Conservation (phyloP, 2,113 vertebrate species). For the Illadopsis cleaveri region DNA sequence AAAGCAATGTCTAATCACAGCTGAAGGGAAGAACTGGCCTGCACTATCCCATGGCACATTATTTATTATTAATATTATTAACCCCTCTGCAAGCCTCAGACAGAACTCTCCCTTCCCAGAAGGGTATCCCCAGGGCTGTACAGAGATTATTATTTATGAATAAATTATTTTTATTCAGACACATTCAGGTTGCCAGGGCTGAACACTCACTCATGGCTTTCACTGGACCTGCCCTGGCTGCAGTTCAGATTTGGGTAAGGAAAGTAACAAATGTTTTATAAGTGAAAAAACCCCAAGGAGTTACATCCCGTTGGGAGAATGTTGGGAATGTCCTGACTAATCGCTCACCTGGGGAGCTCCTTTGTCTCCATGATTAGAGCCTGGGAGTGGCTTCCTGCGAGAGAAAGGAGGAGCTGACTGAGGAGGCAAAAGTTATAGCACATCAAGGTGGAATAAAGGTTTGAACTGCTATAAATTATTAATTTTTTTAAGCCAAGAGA, state of each 20-base stretch:
- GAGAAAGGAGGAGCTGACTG: neutral
- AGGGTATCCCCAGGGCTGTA: neutral
- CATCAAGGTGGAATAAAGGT: neutral
- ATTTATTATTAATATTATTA: neutral
- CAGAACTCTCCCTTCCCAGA: neutral
- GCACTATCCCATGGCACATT: neutral
- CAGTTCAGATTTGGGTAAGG: neutral
- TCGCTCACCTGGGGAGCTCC: neutral
- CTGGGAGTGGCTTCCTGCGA: neutral
- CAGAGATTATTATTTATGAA: neutral
- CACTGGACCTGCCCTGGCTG: neutral
- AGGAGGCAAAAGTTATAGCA: neutral
- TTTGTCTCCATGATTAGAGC: neutral
- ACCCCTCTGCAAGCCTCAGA: neutral
- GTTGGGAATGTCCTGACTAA: neutral
- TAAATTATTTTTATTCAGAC: neutral
- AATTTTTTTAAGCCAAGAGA: neutral
- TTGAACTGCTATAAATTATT: neutral
- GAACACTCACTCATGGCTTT: rapidly evolving
- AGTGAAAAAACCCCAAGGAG: neutral
- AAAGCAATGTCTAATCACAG: neutral
- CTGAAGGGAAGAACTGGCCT: neutral
- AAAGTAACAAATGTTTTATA: neutral
- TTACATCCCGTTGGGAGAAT: neutral
- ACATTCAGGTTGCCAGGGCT: rapidly evolving